phyloP scores from a whole-genome alignment of 2,888 invertebrate genomes.

The Eristalinus sepulchralis region DNA sequence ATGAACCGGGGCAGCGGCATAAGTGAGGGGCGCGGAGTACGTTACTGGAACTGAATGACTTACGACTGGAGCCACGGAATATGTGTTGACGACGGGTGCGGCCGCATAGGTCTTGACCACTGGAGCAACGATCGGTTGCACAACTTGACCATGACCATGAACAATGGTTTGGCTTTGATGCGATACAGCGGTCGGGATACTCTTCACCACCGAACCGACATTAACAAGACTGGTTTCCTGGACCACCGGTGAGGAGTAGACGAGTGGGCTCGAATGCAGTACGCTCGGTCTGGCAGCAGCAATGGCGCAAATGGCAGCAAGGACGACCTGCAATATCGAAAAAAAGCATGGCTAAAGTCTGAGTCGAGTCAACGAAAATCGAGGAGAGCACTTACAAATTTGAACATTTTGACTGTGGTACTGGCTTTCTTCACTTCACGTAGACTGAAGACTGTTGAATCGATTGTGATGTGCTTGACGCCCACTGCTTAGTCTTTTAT shows the following conservation, averaged over 20 bases:
- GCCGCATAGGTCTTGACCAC: conserved; percentile 73
- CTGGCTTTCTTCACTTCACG: conserved; percentile 15
- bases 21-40: conserved; percentile 35
- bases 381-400: conserved; percentile 43
- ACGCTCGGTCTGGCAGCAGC: conserved; percentile 77
- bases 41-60: conserved; percentile 18
- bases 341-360: no score
- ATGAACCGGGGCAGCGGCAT: conserved; percentile 53
- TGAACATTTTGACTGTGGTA: conserved; percentile 51
- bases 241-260: conserved; percentile 76
- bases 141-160: conserved; percentile 78
- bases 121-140: conserved; percentile 76
- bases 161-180: conserved; percentile 82
- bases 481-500: conserved; percentile 17
- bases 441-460: conserved; percentile 18
- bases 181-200: conserved; percentile 81
- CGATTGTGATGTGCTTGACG: conserved; percentile 42
- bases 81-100: conserved; percentile 73
- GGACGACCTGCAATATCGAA: conserved; percentile 74
- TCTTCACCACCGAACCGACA: conserved; percentile 76
- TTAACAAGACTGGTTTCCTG: conserved; percentile 77
- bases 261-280: conserved; percentile 71
- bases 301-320: conserved; percentile 76
- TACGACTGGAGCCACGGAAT: conserved; percentile 53
- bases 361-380: background rate